These are phyloP conservation scores for Thamnophis elegans DNA, from an alignment of 2,797 vertebrate species.

Conservation along the genomic window DNA sequence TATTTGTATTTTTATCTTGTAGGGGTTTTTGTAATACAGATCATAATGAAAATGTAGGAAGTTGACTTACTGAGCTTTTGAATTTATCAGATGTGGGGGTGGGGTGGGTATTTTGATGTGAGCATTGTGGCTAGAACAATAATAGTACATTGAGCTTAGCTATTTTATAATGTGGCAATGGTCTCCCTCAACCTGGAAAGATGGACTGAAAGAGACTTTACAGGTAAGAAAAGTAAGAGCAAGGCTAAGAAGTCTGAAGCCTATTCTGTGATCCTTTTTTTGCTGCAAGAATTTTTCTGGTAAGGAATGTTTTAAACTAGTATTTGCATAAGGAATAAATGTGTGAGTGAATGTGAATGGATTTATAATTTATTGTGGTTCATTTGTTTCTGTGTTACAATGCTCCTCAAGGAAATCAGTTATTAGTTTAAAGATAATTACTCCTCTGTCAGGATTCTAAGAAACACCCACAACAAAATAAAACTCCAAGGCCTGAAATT, in stretches of 20 bases:
- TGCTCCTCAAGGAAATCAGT: conserved; percentile 68
- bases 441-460: too few species aligned
- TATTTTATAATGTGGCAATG: conserved; percentile 7
- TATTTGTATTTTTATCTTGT: not conserved
- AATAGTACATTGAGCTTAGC: not conserved
- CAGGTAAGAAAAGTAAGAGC: conserved; percentile 62
- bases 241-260: not conserved
- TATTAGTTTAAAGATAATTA: not conserved
- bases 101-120: not conserved
- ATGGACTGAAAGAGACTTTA: not conserved
- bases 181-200: not conserved
- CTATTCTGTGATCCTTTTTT: not conserved
- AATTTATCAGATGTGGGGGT: not conserved
- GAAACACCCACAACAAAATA: too few species aligned
- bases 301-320: conserved; percentile 38
- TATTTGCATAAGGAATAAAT: conserved; percentile 6
- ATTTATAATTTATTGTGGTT: not conserved
- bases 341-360: not conserved
- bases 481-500: too few species aligned
- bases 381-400: conserved; percentile 39
- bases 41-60: not conserved
- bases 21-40: not conserved
- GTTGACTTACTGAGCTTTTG: not conserved
- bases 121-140: not conserved
- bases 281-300: not conserved